These are phyloP conservation scores for Dryocosmus kuriphilus DNA, from an alignment of 2,888 invertebrate genomes.

Conservation along the genomic window DNA sequence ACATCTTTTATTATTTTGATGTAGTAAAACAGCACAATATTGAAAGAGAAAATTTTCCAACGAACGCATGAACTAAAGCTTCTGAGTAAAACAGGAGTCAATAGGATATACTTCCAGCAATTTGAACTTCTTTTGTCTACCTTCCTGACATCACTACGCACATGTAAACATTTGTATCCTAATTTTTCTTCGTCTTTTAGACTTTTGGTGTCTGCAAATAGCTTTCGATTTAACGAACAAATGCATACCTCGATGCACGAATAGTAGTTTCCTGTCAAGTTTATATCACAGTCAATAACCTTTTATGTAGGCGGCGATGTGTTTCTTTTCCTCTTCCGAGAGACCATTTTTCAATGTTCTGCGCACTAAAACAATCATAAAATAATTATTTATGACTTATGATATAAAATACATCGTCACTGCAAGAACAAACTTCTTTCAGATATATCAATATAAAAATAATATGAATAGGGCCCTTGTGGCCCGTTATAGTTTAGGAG, in stretches of 20 bases:
- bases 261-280: slow-evolving; percentile 60
- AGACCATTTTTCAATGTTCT: slow-evolving; percentile 90
- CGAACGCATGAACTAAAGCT: neutral
- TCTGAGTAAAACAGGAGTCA: neutral
- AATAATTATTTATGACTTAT: neutral
- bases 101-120: neutral
- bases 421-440: neutral
- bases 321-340: slow-evolving; percentile 89
- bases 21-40: neutral
- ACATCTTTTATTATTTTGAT: no score
- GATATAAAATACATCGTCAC: slow-evolving; percentile 11
- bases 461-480: no score
- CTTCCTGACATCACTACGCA: slow-evolving; percentile 23
- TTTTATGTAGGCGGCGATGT: slow-evolving; percentile 86
- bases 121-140: neutral
- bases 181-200: neutral
- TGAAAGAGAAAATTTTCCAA: neutral
- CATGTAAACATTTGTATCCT: neutral
- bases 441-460: neutral
- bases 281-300: slow-evolving; percentile 81
- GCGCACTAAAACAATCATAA: slow-evolving; percentile 82
- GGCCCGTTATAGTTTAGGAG: no score
- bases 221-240: slow-evolving; percentile 26
- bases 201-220: slow-evolving; percentile 8
- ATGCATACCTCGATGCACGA: slow-evolving; percentile 54